Base-by-base conservation (phyloP, 1,140 invertebrate species). In the Drosophila pseudoobscura region DNA sequence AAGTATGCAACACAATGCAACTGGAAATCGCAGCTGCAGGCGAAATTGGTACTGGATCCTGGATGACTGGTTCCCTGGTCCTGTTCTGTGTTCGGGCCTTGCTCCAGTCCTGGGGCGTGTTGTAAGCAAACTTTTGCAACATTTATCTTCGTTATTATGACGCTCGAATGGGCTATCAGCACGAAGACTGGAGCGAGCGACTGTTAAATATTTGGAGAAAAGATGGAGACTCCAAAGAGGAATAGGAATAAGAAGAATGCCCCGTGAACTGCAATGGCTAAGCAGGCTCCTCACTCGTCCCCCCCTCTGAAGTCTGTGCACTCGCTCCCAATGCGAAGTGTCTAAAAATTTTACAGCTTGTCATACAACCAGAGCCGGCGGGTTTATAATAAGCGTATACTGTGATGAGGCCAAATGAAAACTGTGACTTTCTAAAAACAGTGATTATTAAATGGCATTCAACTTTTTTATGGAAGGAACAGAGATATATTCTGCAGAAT, bases 131-230 rank as follows among this genome's bases (percentile, higher is more conserved):
- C 62, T 87, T 87, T 82, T 52, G 71, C 71, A 73, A 83, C 83
- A 87, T 87, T 87, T 87, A 87, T 87, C 83, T 88, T 87, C 83
- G 83, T 87, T 87, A 87, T 87, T 88, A 87, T 87, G 83, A 88
- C 83, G 83, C 83, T 87, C 83, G 75, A 87, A 87, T 82, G 83
- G 78, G 83, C 83, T 87, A 87, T 87, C 83, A 87, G 78, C 83
- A 75, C 51, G 57, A 68, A 75, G 20, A 82, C 53, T 74, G 54
- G 74, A 88, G 75, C 78, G 64, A 29, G 29, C 24, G 24, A 65
- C 80, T 78, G 74, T 85, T 85, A 78, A 87, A 87, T 87, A 85
- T 85, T 85, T 85, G 82, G 82, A 58, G 11, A 56, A 45, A 29
- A 43, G 43, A 7, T 8, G 41, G 24, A 11, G 2, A 24, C 46